These are phyloP conservation scores for Catharus fuscescens DNA, from an alignment of 2,113 vertebrate genomes.

Conservation along the genomic window DNA sequence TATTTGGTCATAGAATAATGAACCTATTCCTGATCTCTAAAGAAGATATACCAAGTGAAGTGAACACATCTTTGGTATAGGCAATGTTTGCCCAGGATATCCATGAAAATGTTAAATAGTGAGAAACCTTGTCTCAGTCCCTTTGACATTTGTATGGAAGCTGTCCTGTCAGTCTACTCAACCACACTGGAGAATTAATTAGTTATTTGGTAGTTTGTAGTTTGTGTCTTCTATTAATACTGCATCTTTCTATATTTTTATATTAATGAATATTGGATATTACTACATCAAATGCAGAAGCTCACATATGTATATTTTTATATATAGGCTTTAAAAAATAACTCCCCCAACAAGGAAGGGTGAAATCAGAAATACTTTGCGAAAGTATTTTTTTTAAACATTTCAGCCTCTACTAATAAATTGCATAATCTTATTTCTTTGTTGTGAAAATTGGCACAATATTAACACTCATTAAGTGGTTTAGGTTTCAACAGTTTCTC, in stretches of 20 bases:
- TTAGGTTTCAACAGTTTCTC: background rate
- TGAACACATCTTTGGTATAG: background rate
- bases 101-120: background rate
- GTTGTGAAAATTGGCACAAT: background rate
- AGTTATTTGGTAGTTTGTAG: background rate
- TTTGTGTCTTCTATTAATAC: background rate
- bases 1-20: background rate
- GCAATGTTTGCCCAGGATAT: background rate
- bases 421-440: background rate
- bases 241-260: background rate
- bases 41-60: background rate
- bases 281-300: background rate
- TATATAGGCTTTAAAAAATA: background rate
- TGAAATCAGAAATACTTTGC: background rate
- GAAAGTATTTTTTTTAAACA: background rate
- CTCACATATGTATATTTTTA: background rate
- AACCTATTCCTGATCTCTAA: background rate
- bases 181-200: background rate
- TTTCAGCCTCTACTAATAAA: background rate
- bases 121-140: background rate
- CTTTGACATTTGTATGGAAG: background rate
- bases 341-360: background rate
- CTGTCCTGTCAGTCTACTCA: background rate
- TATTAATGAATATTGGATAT: background rate
- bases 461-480: background rate